Conservation (phyloP, 2,888 invertebrate genomes). For the Diaphora mendica region DNA sequence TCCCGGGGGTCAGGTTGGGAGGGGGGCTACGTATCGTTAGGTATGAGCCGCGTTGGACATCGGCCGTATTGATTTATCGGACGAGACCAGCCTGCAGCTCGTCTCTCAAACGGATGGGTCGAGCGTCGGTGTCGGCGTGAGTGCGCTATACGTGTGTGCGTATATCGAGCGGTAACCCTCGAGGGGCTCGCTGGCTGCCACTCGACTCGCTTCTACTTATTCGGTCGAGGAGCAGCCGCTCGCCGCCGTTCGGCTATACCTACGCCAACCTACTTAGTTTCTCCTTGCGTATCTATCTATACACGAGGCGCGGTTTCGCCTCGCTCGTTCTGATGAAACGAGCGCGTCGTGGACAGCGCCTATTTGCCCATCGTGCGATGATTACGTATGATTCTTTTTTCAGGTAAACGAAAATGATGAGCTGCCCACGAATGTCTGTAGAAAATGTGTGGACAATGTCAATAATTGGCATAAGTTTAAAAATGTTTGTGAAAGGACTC, state of each 20-base stretch:
- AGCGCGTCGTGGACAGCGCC: constrained; percentile 73
- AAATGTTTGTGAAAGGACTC: constrained; percentile 88
- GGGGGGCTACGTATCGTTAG: constrained; percentile 76
- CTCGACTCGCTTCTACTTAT: constrained; percentile 85
- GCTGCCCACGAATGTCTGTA: constrained; percentile 89
- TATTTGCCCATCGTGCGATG: constrained; percentile 74
- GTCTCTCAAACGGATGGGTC: constrained; percentile 72
- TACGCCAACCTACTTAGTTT: constrained; percentile 85
- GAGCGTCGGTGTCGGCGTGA: constrained; percentile 83
- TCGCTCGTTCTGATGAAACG: constrained; percentile 78
- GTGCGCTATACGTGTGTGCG: constrained; percentile 78
- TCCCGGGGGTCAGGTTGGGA: constrained; percentile 81
- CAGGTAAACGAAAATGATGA: constrained; percentile 89
- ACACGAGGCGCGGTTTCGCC: constrained; percentile 81
- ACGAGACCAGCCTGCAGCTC: constrained; percentile 84
- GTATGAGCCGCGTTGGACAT: constrained; percentile 75
- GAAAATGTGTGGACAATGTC: constrained; percentile 87
- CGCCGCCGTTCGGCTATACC: constrained; percentile 76
- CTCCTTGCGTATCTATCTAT: constrained; percentile 81
- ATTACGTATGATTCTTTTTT: constrained; percentile 82
- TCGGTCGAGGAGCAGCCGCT: constrained; percentile 83
- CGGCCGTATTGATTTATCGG: constrained; percentile 84
- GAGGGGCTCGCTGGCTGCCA: constrained; percentile 84
- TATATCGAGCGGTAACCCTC: constrained; percentile 86
- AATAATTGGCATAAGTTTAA: constrained; percentile 90